These are phyloP conservation scores for Botrylloides violaceus DNA, from an alignment of 23 tunicate species.

Conservation along the genomic window DNA sequence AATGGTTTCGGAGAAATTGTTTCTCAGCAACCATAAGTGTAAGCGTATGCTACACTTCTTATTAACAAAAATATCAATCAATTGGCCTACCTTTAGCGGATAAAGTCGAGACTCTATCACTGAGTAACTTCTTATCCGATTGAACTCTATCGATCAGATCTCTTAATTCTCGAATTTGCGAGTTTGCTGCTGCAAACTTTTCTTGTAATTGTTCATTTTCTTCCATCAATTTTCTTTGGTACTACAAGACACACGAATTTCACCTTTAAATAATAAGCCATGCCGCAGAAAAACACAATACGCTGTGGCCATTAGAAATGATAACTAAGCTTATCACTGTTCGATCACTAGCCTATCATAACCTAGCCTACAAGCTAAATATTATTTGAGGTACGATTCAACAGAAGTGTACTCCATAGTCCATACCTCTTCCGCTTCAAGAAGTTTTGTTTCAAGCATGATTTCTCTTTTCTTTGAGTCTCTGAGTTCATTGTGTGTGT, in stretches of 20 bases:
- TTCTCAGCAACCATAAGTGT: too few species aligned
- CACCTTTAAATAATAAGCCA: too few species aligned
- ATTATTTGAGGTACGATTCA: too few species aligned
- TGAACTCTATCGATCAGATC: constrained; percentile 74
- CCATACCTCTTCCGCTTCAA: constrained; percentile 40
- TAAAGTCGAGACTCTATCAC: constrained; percentile 57
- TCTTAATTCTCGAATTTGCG: constrained; percentile 47
- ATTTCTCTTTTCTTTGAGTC: constrained; percentile 60
- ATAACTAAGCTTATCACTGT: too few species aligned
- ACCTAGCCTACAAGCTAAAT: too few species aligned
- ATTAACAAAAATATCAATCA: too few species aligned
- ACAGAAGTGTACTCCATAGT: too few species aligned
- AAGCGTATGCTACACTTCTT: too few species aligned
- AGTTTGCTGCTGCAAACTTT: constrained; percentile 36
- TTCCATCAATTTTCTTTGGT: constrained; percentile 36
- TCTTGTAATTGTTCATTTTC: constrained; percentile 55
- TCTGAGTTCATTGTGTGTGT: constrained; percentile 72
- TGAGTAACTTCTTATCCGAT: constrained; percentile 57
- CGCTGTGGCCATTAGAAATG: too few species aligned
- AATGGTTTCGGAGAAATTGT: too few species aligned
- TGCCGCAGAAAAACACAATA: too few species aligned
- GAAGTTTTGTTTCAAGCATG: constrained; percentile 37
- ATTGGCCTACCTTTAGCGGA: constrained; percentile 31
- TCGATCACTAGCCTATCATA: too few species aligned
- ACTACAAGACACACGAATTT: constrained; percentile 25